These are phyloP conservation scores for Vidua chalybeata DNA, from an alignment of 2,113 vertebrate species.

Conservation along the genomic window DNA sequence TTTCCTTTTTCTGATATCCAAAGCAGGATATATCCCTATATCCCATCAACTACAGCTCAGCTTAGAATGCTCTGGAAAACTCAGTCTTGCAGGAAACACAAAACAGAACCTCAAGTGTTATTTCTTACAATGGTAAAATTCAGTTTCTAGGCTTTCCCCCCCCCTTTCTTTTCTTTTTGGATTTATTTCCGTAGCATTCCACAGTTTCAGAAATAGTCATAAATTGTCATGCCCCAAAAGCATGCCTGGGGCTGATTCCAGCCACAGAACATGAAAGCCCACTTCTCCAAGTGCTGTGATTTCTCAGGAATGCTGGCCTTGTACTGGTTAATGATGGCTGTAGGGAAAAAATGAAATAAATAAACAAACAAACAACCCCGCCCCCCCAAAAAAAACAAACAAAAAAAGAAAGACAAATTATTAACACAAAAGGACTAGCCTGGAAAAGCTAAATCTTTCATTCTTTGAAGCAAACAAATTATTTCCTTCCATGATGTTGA, in stretches of 20 bases:
- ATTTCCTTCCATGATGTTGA: neutral
- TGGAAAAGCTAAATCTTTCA: neutral
- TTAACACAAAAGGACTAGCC: neutral
- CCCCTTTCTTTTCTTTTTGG: neutral
- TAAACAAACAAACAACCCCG: neutral
- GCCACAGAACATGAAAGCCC: conserved; percentile 1
- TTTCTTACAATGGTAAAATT: neutral
- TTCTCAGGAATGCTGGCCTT: conserved; percentile 5
- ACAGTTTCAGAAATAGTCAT: conserved; percentile 34
- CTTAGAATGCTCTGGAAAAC: neutral
- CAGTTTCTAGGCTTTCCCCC: neutral
- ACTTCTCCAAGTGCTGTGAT: neutral
- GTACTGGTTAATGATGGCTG: neutral
- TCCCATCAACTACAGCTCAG: neutral
- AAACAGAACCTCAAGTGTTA: neutral
- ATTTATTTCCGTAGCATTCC: conserved; percentile 25
- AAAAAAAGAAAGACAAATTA: neutral
- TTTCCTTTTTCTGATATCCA: neutral
- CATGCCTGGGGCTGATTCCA: conserved; percentile 20
- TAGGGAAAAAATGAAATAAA: neutral
- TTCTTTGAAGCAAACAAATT: neutral
- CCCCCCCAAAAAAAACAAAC: neutral
- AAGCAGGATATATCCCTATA: neutral
- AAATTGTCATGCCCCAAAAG: neutral
- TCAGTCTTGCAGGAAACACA: neutral